phyloP scores from a whole-genome alignment of 2,888 invertebrate species.

The Lasioglossum calceatum region DNA sequence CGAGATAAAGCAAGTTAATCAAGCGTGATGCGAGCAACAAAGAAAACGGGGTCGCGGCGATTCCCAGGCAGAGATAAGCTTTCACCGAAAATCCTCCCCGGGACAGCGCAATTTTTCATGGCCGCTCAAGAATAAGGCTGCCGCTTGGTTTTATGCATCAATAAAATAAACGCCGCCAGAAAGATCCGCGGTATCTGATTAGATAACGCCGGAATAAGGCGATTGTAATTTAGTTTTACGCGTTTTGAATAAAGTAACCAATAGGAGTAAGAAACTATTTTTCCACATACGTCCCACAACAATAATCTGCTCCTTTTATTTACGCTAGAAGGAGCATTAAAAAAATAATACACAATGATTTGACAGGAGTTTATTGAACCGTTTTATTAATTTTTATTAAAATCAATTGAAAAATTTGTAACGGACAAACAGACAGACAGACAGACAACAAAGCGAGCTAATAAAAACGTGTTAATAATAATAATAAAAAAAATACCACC shows the following conservation, averaged over 20 bases:
- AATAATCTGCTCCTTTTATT: background rate
- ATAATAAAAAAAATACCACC: no score
- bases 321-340: background rate
- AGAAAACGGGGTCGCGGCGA: constrained; percentile 43
- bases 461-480: no score
- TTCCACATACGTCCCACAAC: background rate
- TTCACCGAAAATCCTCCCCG: constrained; percentile 33
- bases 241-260: background rate
- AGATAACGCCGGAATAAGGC: constrained; percentile 10
- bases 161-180: constrained; percentile 27
- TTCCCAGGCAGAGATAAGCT: constrained; percentile 31
- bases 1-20: constrained; percentile 49
- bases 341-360: background rate
- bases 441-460: no score
- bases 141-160: constrained; percentile 39
- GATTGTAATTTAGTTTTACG: background rate
- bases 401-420: no score
- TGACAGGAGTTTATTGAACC: background rate
- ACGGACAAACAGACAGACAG: no score
- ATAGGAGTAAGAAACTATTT: no score
- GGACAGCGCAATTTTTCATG: constrained; percentile 51
- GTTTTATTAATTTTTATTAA: no score
- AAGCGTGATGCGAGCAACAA: constrained; percentile 46
- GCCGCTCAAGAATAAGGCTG: constrained; percentile 25
- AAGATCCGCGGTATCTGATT: background rate